These are phyloP conservation scores for Corythornis cristatus DNA, from an alignment of 2,113 vertebrate species.

Conservation along the genomic window DNA sequence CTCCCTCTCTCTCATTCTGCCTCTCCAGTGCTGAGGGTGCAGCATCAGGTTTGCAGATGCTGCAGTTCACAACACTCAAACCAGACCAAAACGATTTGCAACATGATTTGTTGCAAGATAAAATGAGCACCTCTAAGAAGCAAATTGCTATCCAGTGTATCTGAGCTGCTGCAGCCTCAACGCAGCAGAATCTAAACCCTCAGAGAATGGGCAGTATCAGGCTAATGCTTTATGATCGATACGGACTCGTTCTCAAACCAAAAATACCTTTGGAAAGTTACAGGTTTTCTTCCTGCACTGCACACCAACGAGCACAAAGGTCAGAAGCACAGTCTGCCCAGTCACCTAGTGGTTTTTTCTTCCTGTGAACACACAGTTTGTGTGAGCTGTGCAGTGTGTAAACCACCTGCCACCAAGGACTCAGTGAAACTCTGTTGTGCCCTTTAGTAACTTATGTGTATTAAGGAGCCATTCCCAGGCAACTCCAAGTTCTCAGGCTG, in stretches of 20 bases:
- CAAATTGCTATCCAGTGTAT: neutral
- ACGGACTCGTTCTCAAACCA: neutral
- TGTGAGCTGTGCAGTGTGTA: neutral
- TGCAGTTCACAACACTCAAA: neutral
- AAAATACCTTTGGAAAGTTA: neutral
- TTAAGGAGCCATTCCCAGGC: neutral
- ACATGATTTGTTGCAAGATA: neutral
- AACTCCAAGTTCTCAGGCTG: neutral
- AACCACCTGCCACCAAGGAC: neutral
- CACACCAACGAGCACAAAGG: neutral
- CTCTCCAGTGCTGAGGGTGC: neutral
- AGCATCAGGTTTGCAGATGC: neutral
- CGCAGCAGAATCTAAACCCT: neutral
- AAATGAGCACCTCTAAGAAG: neutral
- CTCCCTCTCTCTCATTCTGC: neutral
- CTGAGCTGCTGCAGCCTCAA: neutral
- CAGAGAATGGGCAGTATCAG: neutral
- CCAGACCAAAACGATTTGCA: neutral
- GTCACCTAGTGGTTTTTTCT: neutral
- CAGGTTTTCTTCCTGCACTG: neutral
- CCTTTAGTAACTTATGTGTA: neutral
- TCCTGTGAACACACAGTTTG: neutral
- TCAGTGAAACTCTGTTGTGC: neutral
- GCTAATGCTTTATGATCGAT: rapidly evolving
- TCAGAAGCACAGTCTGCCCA: neutral